Evolutionary conservation across 2,888 invertebrate genomes (phyloP).

Genomic region (Luperina testacea): DNA sequence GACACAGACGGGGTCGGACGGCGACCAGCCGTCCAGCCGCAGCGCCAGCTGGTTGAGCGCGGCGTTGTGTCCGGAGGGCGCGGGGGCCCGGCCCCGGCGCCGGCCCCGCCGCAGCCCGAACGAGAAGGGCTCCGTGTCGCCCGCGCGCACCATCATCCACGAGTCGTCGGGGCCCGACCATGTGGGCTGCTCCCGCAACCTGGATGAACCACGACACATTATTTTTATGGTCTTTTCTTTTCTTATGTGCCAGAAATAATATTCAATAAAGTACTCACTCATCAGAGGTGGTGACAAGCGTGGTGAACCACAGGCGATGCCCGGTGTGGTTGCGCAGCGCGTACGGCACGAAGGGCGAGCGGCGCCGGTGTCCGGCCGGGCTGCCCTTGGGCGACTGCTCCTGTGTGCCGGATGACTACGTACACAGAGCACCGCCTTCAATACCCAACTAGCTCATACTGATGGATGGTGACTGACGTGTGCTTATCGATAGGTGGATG

Average conservation of each 20-base stretch:
- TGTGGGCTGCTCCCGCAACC: constrained; percentile 72
- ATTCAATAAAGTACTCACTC: constrained; percentile 77
- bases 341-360: constrained; percentile 98
- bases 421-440: constrained; percentile 30
- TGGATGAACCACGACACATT: constrained; percentile 64
- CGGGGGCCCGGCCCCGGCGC: constrained; percentile 84
- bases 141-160: constrained; percentile 92
- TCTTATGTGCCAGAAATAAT: background rate
- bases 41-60: constrained; percentile 96
- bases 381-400: constrained; percentile 86
- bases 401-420: constrained; percentile 66
- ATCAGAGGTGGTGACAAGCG: constrained; percentile 93
- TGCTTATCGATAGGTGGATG: background rate
- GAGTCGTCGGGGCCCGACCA: constrained; percentile 87
- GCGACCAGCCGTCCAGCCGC: constrained; percentile 96
- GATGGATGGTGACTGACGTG: background rate
- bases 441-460: background rate
- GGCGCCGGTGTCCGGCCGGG: constrained; percentile 92
- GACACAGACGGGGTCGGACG: constrained; percentile 96
- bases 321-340: constrained; percentile 98
- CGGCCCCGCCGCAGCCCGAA: constrained; percentile 94
- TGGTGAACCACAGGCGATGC: constrained; percentile 95
- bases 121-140: constrained; percentile 95
- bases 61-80: constrained; percentile 92
- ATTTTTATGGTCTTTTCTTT: background rate